Evolutionary conservation across 1,140 invertebrate genomes (phyloP), one percentile per base, ranked within the genome.

Genomic region (Diabrotica undecimpunctata): DNA sequence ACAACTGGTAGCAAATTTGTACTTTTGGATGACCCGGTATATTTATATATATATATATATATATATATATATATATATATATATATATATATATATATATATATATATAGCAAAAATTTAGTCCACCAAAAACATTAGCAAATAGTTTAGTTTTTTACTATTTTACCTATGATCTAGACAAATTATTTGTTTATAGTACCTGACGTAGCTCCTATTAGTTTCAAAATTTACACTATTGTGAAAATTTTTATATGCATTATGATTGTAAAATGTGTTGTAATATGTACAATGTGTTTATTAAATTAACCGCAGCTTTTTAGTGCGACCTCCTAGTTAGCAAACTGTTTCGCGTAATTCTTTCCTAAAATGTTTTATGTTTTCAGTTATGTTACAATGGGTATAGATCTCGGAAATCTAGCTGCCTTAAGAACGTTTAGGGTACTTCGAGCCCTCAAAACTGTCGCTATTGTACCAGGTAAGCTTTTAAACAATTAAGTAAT

Each of bases 371-470:
- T 51, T 65, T 69, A 50, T 55, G 63, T 55, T 87, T 87, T 70
- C 90, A 97, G 96, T 88, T 99, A 98, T 88, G 90, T 98, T 84
- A 98, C 96, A 81, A 96, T 97, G 94, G 92, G 94, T 82, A 93
- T 97, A 88, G 92, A 96, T 88, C 89, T 98, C 84, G 95, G 94
- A 83, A 98, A 97, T 88, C 87, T 98, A 84, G 94, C 95, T 82
- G 95, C 94, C 84, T 88, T 99, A 81, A 90, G 96, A 90, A 98
- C 96, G 81, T 98, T 98, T 88, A 90, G 97, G 85, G 97, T 99
- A 81, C 88, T 99, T 79, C 88, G 97, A 90, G 96, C 96, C 80
- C 88, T 99, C 81, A 98, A 98, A 90, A 98, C 96, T 83, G 94
- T 99, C 81, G 95, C 96, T 85, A 98, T 99, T 85, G 90, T 98